Evolutionary conservation across 2,888 invertebrate species (phyloP), one percentile per base, ranked within the genome.

Genomic region (Aleiodes leptofemur): DNA sequence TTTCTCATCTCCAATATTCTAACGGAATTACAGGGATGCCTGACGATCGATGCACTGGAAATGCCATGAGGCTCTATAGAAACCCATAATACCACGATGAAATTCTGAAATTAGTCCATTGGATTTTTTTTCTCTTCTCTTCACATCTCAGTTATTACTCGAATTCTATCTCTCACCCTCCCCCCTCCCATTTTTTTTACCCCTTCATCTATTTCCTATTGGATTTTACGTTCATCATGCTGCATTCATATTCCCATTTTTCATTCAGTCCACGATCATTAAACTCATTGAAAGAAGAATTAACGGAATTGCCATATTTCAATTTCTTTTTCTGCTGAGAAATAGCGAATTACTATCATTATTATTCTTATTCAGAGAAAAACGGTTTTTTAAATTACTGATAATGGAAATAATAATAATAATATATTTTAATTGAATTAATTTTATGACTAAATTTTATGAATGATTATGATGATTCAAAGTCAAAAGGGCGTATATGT

Each of bases 1-100:
- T 43, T 64, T 48, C 64, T 43, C 43, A 48, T 48, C 43, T 48
- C 64, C 64, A 64, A 64, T 64, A 64, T 64, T 43, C 64, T n/a
- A 38, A 64, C 48, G 64, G 64, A 64, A 64, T 43, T 43, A 48
- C 16, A 48, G 23, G 48, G 38, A 64, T 64, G 64, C 48, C 64
- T 9, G n/a, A 6, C 2, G 23, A 64, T 64, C 43, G 64, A 43
- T 64, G 64, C 0, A 13, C 43, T 48, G 29, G 48, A 43, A 43
- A 64, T 64, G 8, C 64, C 48, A 14, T 3, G 4, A 14, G 14
- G 43, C 23, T 64, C 23, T 23, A 43, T 64, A 11, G 64, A 16
- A 11, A 16, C 7, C 64, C 48, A 48, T 43, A 13, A 34, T 34
- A 13, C 48, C 43, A 9, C 14, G 9, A 38, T 43, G 64, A 48